A percentile compares a stretch with the other conserved stretches of the same genome.
These are phyloP conservation scores for Phalanger gymnotis DNA, from an alignment of 2,797 vertebrate genomes.

Conservation along the genomic window DNA sequence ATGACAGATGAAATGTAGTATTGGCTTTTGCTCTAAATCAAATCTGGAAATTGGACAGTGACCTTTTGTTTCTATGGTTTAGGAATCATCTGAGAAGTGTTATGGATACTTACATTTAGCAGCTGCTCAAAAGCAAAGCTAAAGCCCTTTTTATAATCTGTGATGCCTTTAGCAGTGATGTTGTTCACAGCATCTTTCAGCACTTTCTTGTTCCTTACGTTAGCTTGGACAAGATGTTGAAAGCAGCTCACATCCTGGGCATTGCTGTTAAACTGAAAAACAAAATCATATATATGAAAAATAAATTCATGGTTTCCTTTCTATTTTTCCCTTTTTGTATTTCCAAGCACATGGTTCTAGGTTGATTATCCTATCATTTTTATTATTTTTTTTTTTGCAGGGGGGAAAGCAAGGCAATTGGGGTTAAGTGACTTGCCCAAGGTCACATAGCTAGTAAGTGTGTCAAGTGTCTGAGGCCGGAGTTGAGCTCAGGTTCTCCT, in stretches of 20 bases:
- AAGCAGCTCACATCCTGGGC: slow-evolving; percentile 98
- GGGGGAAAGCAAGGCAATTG: too few species aligned
- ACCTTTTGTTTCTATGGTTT: not conserved
- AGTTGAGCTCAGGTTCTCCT: too few species aligned
- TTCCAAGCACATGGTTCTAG: not conserved
- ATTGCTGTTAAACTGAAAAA: slow-evolving; percentile 94
- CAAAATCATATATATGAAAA: not conserved
- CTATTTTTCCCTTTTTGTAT: not conserved
- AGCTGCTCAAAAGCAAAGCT: slow-evolving; percentile 98
- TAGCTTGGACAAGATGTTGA: slow-evolving; percentile 97
- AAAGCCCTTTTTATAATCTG: slow-evolving; percentile 98
- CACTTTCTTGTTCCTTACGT: slow-evolving; percentile 98
- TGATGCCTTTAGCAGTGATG: slow-evolving; percentile 97
- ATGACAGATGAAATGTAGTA: not conserved
- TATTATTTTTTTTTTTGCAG: too few species aligned
- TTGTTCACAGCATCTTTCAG: slow-evolving; percentile 97
- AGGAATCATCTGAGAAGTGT: not conserved
- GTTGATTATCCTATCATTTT: not conserved
- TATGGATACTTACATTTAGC: slow-evolving; percentile 89
- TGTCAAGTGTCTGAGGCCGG: too few species aligned
- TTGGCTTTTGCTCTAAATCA: not conserved
- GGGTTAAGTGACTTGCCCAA: too few species aligned
- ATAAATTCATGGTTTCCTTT: slow-evolving; percentile 14
- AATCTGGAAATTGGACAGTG: not conserved
- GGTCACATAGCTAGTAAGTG: too few species aligned